Evolutionary conservation across 2,888 invertebrate genomes (phyloP).

Genomic region (Gari tellinella): DNA sequence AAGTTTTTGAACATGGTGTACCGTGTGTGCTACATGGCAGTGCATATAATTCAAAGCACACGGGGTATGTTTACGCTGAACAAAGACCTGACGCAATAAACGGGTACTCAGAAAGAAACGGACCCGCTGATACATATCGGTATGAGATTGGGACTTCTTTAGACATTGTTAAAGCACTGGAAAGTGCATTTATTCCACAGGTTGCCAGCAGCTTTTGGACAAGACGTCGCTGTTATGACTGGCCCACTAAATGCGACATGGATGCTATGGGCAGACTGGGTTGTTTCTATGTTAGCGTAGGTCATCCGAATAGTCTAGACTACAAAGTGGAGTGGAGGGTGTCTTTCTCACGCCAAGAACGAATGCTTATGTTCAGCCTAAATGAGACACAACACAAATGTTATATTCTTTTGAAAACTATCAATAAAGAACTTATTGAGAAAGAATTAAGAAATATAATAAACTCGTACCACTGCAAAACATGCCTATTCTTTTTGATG

Average conservation of each 20-base stretch:
- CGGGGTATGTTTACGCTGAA: too few relatives aligned
- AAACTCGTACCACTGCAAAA: background rate
- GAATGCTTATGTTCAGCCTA: conserved; percentile 22
- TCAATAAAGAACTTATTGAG: conserved; percentile 2
- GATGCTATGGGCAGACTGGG: background rate
- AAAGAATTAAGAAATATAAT: background rate
- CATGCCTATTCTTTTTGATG: background rate
- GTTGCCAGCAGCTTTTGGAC: background rate
- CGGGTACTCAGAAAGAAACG: background rate
- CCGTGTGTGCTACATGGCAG: too few relatives aligned
- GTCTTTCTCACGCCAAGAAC: conserved; percentile 4
- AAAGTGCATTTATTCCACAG: background rate
- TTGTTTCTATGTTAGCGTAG: background rate
- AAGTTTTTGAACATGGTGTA: background rate
- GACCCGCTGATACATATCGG: background rate
- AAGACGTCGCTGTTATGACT: background rate
- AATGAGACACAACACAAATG: conserved; percentile 15
- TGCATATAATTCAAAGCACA: too few relatives aligned
- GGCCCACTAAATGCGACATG: background rate
- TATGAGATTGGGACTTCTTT: background rate
- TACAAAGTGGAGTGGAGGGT: conserved; percentile 10
- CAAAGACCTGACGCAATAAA: too few relatives aligned
- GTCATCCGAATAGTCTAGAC: background rate
- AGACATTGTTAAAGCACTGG: background rate
- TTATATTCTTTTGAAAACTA: conserved; percentile 15